A percentile compares a stretch with the other conserved stretches of the same genome.
phyloP scores from a whole-genome alignment of 1,140 invertebrate genomes.

The Bombus huntii region DNA sequence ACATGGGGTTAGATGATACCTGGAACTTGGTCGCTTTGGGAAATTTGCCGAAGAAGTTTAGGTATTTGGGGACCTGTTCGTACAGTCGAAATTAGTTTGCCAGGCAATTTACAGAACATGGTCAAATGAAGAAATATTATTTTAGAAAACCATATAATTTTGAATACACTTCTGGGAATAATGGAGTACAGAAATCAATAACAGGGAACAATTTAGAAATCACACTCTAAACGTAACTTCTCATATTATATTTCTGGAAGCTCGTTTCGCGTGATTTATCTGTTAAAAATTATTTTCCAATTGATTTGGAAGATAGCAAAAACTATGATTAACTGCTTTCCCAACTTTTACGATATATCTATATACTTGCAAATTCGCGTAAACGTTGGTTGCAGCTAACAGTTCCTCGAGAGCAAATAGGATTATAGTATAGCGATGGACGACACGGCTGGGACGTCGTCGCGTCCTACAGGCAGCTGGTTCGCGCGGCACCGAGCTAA shows the following conservation, averaged over 20 bases:
- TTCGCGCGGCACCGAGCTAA: conserved; percentile 58
- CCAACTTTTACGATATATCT: neutral
- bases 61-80: neutral
- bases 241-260: neutral
- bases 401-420: conserved; percentile 10
- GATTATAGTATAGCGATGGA: conserved; percentile 44
- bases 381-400: neutral
- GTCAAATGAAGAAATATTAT: neutral
- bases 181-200: neutral
- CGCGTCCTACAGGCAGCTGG: conserved; percentile 23
- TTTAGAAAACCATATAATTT: neutral
- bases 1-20: neutral
- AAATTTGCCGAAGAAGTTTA: conserved; percentile 23
- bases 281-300: neutral
- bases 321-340: neutral
- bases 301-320: too few species aligned
- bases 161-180: conserved; percentile 1
- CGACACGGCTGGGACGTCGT: conserved; percentile 64
- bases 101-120: conserved; percentile 1
- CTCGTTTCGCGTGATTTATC: neutral
- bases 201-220: too few species aligned
- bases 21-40: conserved; percentile 12
- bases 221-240: neutral
- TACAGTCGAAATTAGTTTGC: conserved; percentile 16
- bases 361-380: neutral